phyloP scores from a whole-genome alignment of 2,113 vertebrate species.

The Glaucomys volans region DNA sequence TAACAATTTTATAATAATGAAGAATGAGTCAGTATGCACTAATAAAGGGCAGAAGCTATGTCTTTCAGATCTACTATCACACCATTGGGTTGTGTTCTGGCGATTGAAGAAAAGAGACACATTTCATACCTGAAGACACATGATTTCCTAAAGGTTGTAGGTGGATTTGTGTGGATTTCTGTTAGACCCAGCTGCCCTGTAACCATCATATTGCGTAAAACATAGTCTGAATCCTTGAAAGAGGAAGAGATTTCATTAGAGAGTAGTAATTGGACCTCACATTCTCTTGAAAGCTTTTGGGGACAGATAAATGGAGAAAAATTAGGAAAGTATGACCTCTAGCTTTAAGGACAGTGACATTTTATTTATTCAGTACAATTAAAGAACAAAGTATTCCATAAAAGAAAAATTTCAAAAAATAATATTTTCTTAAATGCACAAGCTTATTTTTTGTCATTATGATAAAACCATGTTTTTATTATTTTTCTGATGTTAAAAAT shows the following conservation, averaged over 20 bases:
- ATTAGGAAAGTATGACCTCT: background rate
- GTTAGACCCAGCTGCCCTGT: slow-evolving; percentile 77
- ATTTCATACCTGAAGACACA: slow-evolving; percentile 86
- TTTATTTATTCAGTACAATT: background rate
- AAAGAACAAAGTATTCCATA: background rate
- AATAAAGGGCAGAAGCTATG: background rate
- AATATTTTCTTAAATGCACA: background rate
- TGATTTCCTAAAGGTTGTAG: slow-evolving; percentile 80
- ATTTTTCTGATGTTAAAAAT: background rate
- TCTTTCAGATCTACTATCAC: background rate
- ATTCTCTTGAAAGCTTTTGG: background rate
- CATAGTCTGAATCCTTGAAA: slow-evolving; percentile 81
- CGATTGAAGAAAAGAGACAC: background rate
- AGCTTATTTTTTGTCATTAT: background rate
- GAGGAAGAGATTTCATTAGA: slow-evolving; percentile 70
- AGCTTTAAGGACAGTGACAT: slow-evolving; percentile 14
- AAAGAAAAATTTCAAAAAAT: background rate
- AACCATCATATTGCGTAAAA: slow-evolving; percentile 83
- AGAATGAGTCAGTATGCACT: background rate
- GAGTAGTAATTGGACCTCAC: slow-evolving; percentile 7
- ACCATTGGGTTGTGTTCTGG: background rate
- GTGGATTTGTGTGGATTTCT: slow-evolving; percentile 81
- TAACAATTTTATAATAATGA: too few relatives aligned
- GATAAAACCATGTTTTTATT: slow-evolving; percentile 18
- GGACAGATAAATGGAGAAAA: background rate